phyloP scores from a whole-genome alignment of 2,888 invertebrate species.

The Allolobophora icterica region DNA sequence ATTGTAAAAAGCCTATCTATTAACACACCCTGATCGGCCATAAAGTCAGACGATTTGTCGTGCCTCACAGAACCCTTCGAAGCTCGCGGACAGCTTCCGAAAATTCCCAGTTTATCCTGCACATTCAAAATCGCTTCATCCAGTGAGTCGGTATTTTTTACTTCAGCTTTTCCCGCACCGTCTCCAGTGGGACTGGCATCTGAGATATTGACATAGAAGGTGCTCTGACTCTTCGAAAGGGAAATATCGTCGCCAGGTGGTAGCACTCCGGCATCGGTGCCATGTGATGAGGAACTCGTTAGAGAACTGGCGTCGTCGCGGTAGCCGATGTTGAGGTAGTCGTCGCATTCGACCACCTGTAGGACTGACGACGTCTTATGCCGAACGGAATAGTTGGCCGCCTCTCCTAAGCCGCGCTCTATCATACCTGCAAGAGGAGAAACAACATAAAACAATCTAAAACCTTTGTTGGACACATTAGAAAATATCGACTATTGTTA shows the following conservation, averaged over 20 bases:
- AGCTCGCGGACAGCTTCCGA: constrained; percentile 12
- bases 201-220: not conserved
- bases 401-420: constrained; percentile 81
- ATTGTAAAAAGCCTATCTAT: too few species aligned
- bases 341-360: constrained; percentile 49
- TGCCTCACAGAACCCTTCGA: not conserved
- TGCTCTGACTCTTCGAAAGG: not conserved
- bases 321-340: constrained; percentile 59
- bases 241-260: not conserved
- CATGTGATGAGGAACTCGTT: not conserved
- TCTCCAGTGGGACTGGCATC: not conserved
- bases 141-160: not conserved
- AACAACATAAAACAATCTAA: not conserved
- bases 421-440: constrained; percentile 72
- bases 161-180: not conserved
- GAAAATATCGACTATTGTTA: too few species aligned
- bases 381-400: constrained; percentile 73
- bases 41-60: not conserved
- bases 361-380: constrained; percentile 55
- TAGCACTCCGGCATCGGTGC: not conserved
- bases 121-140: not conserved
- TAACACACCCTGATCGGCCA: not conserved
- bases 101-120: not conserved
- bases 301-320: constrained; percentile 36
- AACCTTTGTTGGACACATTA: too few species aligned